A percentile compares a stretch with the other conserved stretches of the same genome.
phyloP scores from a whole-genome alignment of 37 sponge, comb jelly and placozoan genomes.

The Petrosia ficiformis region DNA sequence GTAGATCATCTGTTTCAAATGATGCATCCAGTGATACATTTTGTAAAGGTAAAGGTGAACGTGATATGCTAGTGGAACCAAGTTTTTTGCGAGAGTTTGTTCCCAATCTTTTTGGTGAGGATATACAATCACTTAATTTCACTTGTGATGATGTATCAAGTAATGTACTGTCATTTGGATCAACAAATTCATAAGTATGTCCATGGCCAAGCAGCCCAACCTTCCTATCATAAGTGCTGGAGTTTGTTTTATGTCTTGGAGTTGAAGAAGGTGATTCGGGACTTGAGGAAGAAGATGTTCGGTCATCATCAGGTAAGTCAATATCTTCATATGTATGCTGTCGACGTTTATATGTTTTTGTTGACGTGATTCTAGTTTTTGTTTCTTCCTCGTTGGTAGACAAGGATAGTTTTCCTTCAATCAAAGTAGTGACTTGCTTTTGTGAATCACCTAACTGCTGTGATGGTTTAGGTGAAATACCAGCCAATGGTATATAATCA shows the following conservation, averaged over 20 bases:
- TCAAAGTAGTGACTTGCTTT: neutral
- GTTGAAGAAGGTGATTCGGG: neutral
- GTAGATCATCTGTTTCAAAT: too few species aligned
- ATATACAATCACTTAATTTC: too few species aligned
- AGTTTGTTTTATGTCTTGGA: neutral
- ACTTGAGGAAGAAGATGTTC: neutral
- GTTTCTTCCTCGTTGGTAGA: neutral
- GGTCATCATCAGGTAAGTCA: neutral
- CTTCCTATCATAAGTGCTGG: slow-evolving; percentile 21
- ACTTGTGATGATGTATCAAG: too few species aligned
- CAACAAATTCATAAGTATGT: slow-evolving; percentile 37
- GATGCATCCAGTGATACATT: neutral
- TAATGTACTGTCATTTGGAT: too few species aligned
- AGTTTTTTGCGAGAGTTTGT: too few species aligned
- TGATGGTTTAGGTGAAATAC: neutral
- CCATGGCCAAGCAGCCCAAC: neutral
- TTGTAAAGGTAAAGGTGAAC: neutral
- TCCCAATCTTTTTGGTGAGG: too few species aligned
- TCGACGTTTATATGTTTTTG: neutral
- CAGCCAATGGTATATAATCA: too few species aligned
- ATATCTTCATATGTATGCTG: neutral
- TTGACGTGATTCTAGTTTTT: neutral
- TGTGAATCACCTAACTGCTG: neutral
- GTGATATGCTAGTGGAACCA: too few species aligned
- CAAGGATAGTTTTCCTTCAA: neutral